These are phyloP conservation scores for Cerastis rubricosa DNA, from an alignment of 2,888 invertebrate genomes.

Conservation along the genomic window DNA sequence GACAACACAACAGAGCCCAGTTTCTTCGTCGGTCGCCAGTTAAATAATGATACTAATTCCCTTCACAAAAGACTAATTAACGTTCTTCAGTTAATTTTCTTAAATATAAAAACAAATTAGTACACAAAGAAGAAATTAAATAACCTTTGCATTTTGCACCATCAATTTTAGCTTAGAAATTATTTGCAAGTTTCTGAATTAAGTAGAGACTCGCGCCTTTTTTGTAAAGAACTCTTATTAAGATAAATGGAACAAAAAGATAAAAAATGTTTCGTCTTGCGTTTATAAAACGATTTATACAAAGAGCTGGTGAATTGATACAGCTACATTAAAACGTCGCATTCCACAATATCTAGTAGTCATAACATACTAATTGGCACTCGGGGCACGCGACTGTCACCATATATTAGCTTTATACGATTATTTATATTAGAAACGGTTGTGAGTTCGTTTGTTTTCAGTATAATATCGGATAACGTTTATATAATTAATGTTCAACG, in stretches of 20 bases:
- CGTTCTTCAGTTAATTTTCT: conserved; percentile 30
- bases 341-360: conserved; percentile 39
- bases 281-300: conserved; percentile 37
- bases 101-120: conserved; percentile 50
- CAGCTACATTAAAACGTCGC: conserved; percentile 29
- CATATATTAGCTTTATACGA: conserved; percentile 40
- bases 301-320: conserved; percentile 26
- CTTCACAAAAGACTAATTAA: conserved; percentile 50
- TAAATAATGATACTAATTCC: conserved; percentile 45
- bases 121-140: conserved; percentile 42
- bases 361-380: conserved; percentile 55
- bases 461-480: conserved; percentile 28
- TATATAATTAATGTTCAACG: conserved; percentile 29
- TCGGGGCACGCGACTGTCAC: conserved; percentile 22
- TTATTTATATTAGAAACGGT: conserved; percentile 45
- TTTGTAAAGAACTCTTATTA: conserved; percentile 49
- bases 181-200: conserved; percentile 25
- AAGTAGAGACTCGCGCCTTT: conserved; percentile 7
- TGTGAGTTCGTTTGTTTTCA: conserved; percentile 43
- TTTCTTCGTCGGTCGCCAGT: conserved; percentile 10
- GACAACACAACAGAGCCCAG: background rate
- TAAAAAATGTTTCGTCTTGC: conserved; percentile 38
- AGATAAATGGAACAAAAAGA: conserved; percentile 53
- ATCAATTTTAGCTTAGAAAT: conserved; percentile 33
- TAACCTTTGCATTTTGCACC: conserved; percentile 47